Conservation (phyloP, 2,888 invertebrate species). For the Sturmia bella region DNA sequence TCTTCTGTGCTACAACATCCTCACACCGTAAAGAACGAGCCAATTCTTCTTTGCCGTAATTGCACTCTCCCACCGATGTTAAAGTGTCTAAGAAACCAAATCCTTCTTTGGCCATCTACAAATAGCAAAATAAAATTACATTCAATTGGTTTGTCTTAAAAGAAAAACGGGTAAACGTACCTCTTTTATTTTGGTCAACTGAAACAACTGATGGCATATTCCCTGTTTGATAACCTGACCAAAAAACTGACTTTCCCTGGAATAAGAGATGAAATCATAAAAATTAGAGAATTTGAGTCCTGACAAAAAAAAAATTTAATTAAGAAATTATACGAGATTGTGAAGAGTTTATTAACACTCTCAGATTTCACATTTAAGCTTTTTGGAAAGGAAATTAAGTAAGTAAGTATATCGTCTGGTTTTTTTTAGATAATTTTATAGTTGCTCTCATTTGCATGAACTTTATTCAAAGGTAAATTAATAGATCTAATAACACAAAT, state of each 20-base stretch:
- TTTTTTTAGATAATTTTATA: no score
- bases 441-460: no score
- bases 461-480: no score
- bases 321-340: no score
- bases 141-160: background rate
- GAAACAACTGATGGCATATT: slow-evolving; percentile 79
- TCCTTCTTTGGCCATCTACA: slow-evolving; percentile 77
- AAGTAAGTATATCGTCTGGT: no score
- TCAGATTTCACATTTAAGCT: no score
- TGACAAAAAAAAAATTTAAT: background rate
- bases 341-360: no score
- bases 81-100: slow-evolving; percentile 78
- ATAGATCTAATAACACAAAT: no score
- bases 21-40: slow-evolving; percentile 78
- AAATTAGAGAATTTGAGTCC: background rate
- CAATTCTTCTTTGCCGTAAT: slow-evolving; percentile 81
- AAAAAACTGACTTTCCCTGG: slow-evolving; percentile 81
- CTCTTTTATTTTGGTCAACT: slow-evolving; percentile 78
- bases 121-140: background rate
- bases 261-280: slow-evolving; percentile 37
- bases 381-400: no score
- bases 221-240: slow-evolving; percentile 80
- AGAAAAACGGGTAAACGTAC: slow-evolving; percentile 65
- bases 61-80: slow-evolving; percentile 80
- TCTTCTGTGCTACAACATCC: slow-evolving; percentile 76